Conservation (phyloP, 1,140 invertebrate species). For the Lepidurus couesii region DNA sequence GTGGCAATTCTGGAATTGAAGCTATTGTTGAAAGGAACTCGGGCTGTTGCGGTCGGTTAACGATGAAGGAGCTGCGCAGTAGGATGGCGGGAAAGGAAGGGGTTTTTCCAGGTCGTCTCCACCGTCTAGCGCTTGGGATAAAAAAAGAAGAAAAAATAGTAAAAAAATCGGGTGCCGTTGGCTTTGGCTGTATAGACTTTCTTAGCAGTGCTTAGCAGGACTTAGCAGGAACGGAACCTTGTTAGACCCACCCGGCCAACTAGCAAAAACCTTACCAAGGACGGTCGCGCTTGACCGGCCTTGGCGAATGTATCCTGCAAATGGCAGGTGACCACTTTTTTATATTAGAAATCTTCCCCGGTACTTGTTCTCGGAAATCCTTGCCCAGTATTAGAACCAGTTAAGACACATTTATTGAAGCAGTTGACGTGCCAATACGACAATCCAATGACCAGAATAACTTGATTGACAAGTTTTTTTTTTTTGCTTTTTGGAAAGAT, state of each 20-base stretch:
- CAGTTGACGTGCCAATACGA: not conserved
- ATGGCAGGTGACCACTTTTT: not conserved
- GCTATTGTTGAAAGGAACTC: not conserved
- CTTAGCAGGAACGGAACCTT: too few species aligned
- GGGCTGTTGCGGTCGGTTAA: not conserved
- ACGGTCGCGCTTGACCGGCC: conserved; percentile 25
- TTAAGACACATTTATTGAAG: not conserved
- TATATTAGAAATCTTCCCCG: not conserved
- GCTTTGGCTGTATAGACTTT: too few species aligned
- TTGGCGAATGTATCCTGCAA: conserved; percentile 11
- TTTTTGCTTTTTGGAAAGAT: not conserved
- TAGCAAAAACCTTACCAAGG: conserved; percentile 10
- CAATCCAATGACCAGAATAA: not conserved
- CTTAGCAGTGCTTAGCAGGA: too few species aligned
- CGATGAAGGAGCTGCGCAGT: not conserved
- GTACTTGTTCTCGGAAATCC: conserved; percentile 26
- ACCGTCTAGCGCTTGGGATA: not conserved
- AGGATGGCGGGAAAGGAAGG: not conserved
- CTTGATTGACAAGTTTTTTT: conserved; percentile 6
- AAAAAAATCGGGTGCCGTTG: too few species aligned
- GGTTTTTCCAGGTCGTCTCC: not conserved
- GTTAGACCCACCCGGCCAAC: too few species aligned
- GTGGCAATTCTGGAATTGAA: not conserved
- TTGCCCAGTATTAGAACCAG: not conserved
- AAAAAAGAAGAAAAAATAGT: not conserved